These are phyloP conservation scores for Agonum fuliginosum DNA, from an alignment of 2,888 invertebrate genomes.

Conservation along the genomic window DNA sequence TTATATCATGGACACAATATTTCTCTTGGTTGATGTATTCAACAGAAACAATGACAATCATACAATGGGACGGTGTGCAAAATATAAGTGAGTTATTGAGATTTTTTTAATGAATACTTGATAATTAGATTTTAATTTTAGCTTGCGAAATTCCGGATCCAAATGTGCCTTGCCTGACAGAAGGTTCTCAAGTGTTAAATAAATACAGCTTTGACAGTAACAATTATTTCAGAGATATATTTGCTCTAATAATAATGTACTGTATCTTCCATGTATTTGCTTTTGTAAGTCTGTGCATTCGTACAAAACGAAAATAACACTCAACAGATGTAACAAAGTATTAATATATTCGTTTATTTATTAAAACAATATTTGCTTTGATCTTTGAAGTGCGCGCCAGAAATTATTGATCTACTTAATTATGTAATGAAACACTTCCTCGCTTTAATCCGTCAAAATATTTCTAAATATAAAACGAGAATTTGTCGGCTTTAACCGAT, in stretches of 20 bases:
- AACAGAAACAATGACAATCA: constrained; percentile 87
- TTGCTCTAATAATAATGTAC: constrained; percentile 80
- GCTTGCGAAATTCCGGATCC: constrained; percentile 78
- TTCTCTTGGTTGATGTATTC: constrained; percentile 92
- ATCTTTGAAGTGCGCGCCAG: constrained; percentile 14
- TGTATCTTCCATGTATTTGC: constrained; percentile 82
- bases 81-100: constrained; percentile 80
- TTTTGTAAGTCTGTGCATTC: constrained; percentile 79
- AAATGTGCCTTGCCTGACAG: constrained; percentile 82
- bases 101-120: constrained; percentile 48
- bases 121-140: constrained; percentile 68
- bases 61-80: constrained; percentile 86
- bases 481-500: constrained; percentile 51
- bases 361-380: constrained; percentile 12
- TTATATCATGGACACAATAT: constrained; percentile 85
- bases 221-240: constrained; percentile 80
- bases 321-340: constrained; percentile 32
- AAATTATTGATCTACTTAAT: constrained; percentile 42
- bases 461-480: constrained; percentile 35
- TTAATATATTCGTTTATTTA: constrained; percentile 37
- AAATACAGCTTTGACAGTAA: constrained; percentile 82
- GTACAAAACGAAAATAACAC: constrained; percentile 76
- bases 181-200: constrained; percentile 82
- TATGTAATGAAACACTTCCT: constrained; percentile 32
- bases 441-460: constrained; percentile 28